Conservation (phyloP, 2,113 vertebrate species). For the Zapornia atra region DNA sequence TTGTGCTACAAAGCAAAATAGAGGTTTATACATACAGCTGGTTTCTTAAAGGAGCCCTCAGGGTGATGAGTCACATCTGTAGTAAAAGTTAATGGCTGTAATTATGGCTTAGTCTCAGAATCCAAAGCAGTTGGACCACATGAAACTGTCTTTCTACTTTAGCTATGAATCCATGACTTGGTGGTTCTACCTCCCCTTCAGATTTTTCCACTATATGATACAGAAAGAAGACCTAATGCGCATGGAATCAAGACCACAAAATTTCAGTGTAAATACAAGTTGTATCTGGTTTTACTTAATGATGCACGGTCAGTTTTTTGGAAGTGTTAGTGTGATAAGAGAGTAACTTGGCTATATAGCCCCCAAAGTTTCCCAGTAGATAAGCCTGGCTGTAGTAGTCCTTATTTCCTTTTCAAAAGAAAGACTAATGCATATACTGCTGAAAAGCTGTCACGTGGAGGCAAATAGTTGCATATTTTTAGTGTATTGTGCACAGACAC, state of each 20-base stretch:
- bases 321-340: background rate
- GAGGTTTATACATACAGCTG: background rate
- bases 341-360: background rate
- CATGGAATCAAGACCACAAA: background rate
- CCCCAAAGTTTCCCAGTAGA: background rate
- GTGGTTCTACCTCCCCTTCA: background rate
- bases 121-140: background rate
- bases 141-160: constrained; percentile 15
- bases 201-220: background rate
- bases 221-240: constrained; percentile 21
- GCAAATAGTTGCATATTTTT: background rate
- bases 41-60: background rate
- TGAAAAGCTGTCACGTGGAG: background rate
- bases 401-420: background rate
- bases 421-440: background rate
- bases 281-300: background rate
- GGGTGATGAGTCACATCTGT: constrained; percentile 11
- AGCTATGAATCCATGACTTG: background rate
- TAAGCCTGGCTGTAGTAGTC: background rate
- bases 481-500: background rate
- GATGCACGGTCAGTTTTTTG: fast-evolving
- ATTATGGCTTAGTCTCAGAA: background rate
- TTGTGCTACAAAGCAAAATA: background rate
- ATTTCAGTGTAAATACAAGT: background rate
- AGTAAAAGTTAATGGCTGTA: background rate